Conservation (phyloP, 2,113 vertebrate genomes). For the Chroicocephalus ridibundus region DNA sequence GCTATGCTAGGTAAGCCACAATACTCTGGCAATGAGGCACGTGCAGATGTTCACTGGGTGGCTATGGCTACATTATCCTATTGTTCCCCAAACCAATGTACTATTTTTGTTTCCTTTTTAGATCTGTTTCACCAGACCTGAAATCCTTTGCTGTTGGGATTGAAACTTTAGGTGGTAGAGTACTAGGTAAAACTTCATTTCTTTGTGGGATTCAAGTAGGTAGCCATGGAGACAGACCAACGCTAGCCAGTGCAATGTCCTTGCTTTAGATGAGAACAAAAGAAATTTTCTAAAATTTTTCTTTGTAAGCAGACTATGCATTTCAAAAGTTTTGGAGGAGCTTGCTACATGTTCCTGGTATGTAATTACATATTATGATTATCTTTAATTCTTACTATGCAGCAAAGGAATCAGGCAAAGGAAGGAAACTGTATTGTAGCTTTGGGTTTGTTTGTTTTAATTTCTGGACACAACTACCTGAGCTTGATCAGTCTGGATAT, state of each 20-base stretch:
- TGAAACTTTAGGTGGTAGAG: constrained; percentile 77
- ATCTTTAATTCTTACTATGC: not conserved
- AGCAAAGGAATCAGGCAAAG: not conserved
- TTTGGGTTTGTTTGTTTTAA: fast-evolving
- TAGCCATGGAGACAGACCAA: not conserved
- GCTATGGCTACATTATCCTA: not conserved
- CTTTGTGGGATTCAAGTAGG: not conserved
- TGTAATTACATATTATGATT: not conserved
- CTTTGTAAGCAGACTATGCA: not conserved
- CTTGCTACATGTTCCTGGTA: not conserved
- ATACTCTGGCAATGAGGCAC: fast-evolving
- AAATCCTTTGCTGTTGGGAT: constrained; percentile 88
- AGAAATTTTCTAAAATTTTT: not conserved
- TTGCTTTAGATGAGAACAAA: not conserved
- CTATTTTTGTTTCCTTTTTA: constrained; percentile 28
- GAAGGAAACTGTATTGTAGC: not conserved
- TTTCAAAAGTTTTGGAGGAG: not conserved
- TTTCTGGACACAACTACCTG: not conserved
- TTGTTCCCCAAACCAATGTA: not conserved
- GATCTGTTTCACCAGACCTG: constrained; percentile 83
- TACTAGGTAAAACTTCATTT: constrained; percentile 74
- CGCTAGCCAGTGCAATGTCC: not conserved
- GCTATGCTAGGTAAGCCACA: not conserved
- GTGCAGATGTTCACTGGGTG: not conserved
- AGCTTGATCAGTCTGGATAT: not conserved